Evolutionary conservation across 2,113 vertebrate genomes (phyloP).

Genomic region (Cynocephalus volans): DNA sequence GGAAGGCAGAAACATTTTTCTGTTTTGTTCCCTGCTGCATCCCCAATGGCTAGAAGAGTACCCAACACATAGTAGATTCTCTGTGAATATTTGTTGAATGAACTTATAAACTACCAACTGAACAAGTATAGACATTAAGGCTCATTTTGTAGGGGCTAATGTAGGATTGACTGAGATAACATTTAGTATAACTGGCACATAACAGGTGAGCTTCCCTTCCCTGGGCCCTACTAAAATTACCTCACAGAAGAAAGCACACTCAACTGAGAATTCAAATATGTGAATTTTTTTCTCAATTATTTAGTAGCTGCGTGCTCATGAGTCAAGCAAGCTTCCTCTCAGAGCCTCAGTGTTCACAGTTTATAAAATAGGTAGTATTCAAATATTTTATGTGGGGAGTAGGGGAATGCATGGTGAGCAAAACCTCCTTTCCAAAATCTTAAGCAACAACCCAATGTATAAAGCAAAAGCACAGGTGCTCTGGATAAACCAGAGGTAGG

Average conservation of each 20-base stretch:
- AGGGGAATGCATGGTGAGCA: background rate
- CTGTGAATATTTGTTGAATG: slow-evolving; percentile 23
- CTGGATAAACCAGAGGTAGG: background rate
- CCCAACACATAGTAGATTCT: background rate
- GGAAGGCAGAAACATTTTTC: background rate
- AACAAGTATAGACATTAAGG: slow-evolving; percentile 6
- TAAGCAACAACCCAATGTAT: slow-evolving; percentile 34
- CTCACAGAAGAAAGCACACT: background rate
- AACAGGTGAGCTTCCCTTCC: background rate
- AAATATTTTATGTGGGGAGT: background rate
- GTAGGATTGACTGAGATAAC: background rate
- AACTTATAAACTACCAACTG: slow-evolving; percentile 39
- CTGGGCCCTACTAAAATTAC: slow-evolving; percentile 1
- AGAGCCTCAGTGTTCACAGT: background rate
- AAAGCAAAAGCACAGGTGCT: slow-evolving; percentile 13
- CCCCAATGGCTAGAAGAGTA: background rate
- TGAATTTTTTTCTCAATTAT: slow-evolving; percentile 30
- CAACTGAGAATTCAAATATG: background rate
- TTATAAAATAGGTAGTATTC: slow-evolving; percentile 52
- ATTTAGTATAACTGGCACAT: background rate
- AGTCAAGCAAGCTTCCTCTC: background rate
- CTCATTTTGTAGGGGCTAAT: background rate
- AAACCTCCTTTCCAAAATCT: background rate
- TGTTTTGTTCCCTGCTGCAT: background rate
- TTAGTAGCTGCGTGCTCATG: slow-evolving; percentile 14